phyloP scores from a whole-genome alignment of 2,113 vertebrate species.

The Suricata suricatta region DNA sequence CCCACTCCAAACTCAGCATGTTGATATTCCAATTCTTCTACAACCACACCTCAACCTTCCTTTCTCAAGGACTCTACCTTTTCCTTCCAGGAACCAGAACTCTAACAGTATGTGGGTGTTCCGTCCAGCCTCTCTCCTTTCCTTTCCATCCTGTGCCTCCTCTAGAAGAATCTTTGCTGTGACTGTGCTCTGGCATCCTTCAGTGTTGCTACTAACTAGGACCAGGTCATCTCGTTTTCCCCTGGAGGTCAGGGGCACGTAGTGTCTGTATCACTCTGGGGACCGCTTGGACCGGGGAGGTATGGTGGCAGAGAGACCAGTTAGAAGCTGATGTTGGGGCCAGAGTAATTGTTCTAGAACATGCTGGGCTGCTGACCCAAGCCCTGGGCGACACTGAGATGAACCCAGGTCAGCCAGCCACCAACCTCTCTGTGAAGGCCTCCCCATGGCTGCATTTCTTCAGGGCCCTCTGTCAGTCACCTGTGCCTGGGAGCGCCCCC shows the following conservation, averaged over 20 bases:
- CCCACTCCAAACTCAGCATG: not conserved
- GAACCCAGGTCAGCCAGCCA: not conserved
- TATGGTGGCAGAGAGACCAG: not conserved
- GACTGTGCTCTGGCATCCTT: not conserved
- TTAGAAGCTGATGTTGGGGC: not conserved
- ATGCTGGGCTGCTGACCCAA: not conserved
- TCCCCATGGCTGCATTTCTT: accelerated
- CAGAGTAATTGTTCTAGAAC: not conserved
- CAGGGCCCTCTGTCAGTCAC: no score
- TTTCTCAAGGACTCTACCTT: not conserved
- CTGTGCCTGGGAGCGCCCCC: not conserved
- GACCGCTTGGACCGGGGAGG: not conserved
- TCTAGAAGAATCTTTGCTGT: not conserved
- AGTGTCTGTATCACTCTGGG: not conserved
- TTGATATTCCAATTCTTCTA: not conserved
- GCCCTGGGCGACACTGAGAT: not conserved
- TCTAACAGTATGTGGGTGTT: accelerated
- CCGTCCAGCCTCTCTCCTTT: not conserved
- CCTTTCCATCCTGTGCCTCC: not conserved
- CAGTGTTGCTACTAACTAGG: not conserved
- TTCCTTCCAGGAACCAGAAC: not conserved
- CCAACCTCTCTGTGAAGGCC: not conserved
- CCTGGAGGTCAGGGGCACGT: not conserved
- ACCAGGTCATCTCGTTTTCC: not conserved
- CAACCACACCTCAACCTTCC: not conserved